Evolutionary conservation across 2,888 invertebrate genomes (phyloP), one percentile per base, ranked within the genome.

Genomic region (Carpatolechia fugitivella): DNA sequence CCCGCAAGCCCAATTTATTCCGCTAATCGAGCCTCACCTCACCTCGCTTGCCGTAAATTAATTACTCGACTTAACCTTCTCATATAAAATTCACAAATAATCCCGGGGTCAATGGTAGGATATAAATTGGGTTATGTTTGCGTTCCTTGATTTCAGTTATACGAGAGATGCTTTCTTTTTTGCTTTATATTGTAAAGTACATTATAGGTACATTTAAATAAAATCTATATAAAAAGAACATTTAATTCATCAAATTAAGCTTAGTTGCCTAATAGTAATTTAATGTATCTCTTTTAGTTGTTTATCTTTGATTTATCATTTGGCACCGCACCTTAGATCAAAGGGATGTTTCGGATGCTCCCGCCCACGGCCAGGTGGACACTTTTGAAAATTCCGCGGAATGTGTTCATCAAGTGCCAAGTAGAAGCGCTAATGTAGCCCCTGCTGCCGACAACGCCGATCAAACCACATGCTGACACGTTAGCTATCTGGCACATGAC

Each of bases 21-120:
- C 74, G 80, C 83, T 85, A 87, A 86, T 87, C 84, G 82, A 81
- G 80, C n/a, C n/a, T n/a, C n/a, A n/a, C 75, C 70, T 78, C 77
- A 83, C 82, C 80, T 82, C 77, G 76, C 77, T 76, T 70, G 72
- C 72, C 72, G 80, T 82, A 80, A 82, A 88, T 87, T 86, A 86
- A 86, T 85, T 84, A 85, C 80, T 77, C 75, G 74, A 79, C 76
- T 80, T 78, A 79, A 78, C 78, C 77, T 72, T 65, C 59, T 61
- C 69, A 73, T 76, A 74, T 72, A 72, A 74, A 74, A 76, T 74
- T 69, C 72, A 74, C 66, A 68, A 70, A 73, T 64, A 60, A 64
- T 69, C 61, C 16, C 29, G 44, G 36, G 46, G 50, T 24, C 38
- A 38, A 40, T 48, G 4, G 47, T n/a, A 33, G 18, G 33, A 48